phyloP scores from a whole-genome alignment of 2,113 vertebrate species.

The Tapirus terrestris region DNA sequence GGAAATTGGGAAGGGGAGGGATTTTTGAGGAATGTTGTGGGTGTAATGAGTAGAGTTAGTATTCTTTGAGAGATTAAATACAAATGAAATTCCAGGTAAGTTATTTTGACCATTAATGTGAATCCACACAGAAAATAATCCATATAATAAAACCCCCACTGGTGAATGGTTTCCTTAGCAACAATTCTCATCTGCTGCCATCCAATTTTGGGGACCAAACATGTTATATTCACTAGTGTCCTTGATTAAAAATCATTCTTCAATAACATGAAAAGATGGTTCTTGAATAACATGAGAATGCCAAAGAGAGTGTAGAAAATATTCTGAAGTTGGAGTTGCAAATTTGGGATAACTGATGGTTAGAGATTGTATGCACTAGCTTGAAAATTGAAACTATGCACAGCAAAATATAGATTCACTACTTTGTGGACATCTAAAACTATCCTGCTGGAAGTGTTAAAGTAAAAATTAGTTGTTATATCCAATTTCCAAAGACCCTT shows the following conservation, averaged over 20 bases:
- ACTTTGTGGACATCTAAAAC: background rate
- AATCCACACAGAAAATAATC: background rate
- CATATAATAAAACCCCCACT: background rate
- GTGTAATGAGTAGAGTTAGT: background rate
- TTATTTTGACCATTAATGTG: background rate
- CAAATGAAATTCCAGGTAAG: background rate
- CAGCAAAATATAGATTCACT: background rate
- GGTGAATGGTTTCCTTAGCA: background rate
- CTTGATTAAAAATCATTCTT: background rate
- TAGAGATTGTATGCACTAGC: background rate
- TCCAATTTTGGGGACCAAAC: background rate
- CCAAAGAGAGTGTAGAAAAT: background rate
- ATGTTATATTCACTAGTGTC: background rate
- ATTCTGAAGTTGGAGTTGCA: background rate
- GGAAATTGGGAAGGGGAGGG: background rate
- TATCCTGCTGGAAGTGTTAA: background rate
- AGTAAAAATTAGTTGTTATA: background rate
- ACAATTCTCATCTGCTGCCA: background rate
- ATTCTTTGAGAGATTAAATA: background rate
- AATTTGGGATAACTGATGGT: background rate
- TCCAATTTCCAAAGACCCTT: background rate
- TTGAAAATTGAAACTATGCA: background rate
- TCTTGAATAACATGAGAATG: background rate
- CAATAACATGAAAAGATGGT: background rate
- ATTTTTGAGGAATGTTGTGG: background rate